Evolutionary conservation across 2,113 vertebrate species (phyloP).

Genomic region (Isichthys henryi): DNA sequence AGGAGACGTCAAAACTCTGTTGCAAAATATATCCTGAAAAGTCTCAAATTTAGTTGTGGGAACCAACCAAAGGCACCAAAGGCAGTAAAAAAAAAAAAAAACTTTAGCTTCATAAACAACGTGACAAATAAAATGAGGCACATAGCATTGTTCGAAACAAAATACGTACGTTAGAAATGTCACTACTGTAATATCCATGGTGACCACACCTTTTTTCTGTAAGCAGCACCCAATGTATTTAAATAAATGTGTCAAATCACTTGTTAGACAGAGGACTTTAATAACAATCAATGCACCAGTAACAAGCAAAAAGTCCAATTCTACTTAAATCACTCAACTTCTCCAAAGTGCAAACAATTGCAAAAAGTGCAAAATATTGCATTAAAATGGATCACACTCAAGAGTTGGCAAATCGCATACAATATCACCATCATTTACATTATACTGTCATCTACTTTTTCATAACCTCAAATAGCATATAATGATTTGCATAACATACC

Average conservation of each 20-base stretch:
- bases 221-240: not conserved
- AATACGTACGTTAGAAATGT: not conserved
- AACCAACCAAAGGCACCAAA: too few relatives aligned
- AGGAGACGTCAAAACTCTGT: not conserved
- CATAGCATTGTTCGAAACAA: not conserved
- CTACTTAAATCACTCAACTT: not conserved
- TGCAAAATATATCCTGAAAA: constrained; percentile 23
- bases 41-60: not conserved
- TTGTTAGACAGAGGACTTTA: not conserved
- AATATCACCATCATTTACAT: not conserved
- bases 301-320: not conserved
- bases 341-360: not conserved
- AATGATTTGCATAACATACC: not conserved
- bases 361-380: not conserved
- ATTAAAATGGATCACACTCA: not conserved
- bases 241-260: not conserved
- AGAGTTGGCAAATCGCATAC: not conserved
- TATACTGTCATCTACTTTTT: not conserved
- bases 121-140: not conserved
- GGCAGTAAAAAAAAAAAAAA: not conserved
- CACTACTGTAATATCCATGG: not conserved
- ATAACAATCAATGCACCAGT: not conserved
- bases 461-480: not conserved
- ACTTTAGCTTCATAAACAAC: not conserved
- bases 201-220: not conserved